These are phyloP conservation scores for Pteromalus puparum DNA, from an alignment of 1,140 invertebrate species.

Conservation along the genomic window DNA sequence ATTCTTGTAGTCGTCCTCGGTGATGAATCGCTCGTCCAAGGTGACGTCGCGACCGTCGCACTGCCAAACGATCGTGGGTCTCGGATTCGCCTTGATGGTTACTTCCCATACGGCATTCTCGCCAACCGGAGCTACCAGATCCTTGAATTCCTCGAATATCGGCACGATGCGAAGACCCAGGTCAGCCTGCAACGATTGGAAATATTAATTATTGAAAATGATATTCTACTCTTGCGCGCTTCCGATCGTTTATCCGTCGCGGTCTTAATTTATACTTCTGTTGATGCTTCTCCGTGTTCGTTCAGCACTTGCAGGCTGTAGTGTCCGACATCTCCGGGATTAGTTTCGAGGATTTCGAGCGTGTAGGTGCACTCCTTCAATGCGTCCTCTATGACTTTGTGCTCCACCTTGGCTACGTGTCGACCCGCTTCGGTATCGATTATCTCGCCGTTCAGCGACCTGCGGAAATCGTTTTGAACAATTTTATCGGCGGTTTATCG, in stretches of 20 bases:
- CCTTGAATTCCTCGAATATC: conserved; percentile 84
- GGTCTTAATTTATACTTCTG: too few species aligned
- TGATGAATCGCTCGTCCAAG: conserved; percentile 77
- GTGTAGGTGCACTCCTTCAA: conserved; percentile 85
- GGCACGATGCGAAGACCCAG: conserved; percentile 85
- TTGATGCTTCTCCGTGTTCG: conserved; percentile 83
- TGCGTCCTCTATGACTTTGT: conserved; percentile 82
- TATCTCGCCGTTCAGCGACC: conserved; percentile 74
- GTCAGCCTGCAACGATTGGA: conserved; percentile 76
- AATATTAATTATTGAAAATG: too few species aligned
- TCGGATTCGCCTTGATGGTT: conserved; percentile 85
- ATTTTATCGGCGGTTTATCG: too few species aligned
- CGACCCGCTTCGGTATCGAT: conserved; percentile 71
- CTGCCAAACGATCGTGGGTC: conserved; percentile 85
- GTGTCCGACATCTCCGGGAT: conserved; percentile 85
- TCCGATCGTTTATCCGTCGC: too few species aligned
- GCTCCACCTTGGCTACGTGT: conserved; percentile 75
- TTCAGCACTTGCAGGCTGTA: conserved; percentile 88
- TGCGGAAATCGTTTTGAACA: too few species aligned
- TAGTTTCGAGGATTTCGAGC: conserved; percentile 81
- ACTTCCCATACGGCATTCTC: conserved; percentile 84
- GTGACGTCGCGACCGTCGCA: conserved; percentile 80
- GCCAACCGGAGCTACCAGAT: conserved; percentile 83
- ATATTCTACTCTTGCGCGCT: too few species aligned
- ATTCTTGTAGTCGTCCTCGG: conserved; percentile 79